Conservation (phyloP, 2,113 vertebrate species). For the Brachirus orientalis region DNA sequence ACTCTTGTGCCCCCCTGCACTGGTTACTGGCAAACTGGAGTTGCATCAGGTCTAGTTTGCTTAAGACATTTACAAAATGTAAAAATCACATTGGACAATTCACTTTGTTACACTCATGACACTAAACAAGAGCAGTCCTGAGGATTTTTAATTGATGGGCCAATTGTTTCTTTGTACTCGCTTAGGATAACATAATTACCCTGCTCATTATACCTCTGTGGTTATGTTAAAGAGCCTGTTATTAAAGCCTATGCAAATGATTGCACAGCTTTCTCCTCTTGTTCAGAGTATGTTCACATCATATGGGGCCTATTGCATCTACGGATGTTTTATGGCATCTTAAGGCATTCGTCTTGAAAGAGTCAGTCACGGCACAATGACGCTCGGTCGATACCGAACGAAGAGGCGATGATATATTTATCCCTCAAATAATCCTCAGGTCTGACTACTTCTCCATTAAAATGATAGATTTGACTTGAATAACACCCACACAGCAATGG, state of each 20-base stretch:
- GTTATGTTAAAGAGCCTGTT: slow-evolving; percentile 62
- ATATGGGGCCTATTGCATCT: slow-evolving; percentile 15
- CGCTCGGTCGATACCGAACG: slow-evolving; percentile 69
- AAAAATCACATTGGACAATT: slow-evolving; percentile 59
- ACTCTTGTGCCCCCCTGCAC: slow-evolving; percentile 62
- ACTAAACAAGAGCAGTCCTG: slow-evolving; percentile 60
- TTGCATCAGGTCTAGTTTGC: slow-evolving; percentile 68
- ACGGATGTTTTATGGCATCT: slow-evolving; percentile 38
- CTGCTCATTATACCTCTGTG: slow-evolving; percentile 62
- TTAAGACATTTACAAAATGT: slow-evolving; percentile 65
- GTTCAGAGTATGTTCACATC: slow-evolving; percentile 36
- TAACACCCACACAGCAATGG: slow-evolving; percentile 78
- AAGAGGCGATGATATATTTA: slow-evolving; percentile 75
- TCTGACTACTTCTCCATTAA: slow-evolving; percentile 80
- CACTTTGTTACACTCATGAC: slow-evolving; percentile 58
- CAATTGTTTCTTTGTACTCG: slow-evolving; percentile 65
- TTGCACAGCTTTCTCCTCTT: slow-evolving; percentile 15
- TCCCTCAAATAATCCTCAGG: slow-evolving; percentile 79
- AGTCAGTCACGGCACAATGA: slow-evolving; percentile 61
- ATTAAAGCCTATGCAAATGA: slow-evolving; percentile 53
- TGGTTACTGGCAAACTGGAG: slow-evolving; percentile 62
- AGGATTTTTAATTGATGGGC: slow-evolving; percentile 68
- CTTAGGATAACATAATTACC: slow-evolving; percentile 67
- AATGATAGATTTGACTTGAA: slow-evolving; percentile 81
- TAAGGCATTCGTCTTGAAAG: slow-evolving; percentile 65